A percentile compares a stretch with the other conserved stretches of the same genome.
phyloP scores from a whole-genome alignment of 2,797 vertebrate species.

The Accipiter minullus region DNA sequence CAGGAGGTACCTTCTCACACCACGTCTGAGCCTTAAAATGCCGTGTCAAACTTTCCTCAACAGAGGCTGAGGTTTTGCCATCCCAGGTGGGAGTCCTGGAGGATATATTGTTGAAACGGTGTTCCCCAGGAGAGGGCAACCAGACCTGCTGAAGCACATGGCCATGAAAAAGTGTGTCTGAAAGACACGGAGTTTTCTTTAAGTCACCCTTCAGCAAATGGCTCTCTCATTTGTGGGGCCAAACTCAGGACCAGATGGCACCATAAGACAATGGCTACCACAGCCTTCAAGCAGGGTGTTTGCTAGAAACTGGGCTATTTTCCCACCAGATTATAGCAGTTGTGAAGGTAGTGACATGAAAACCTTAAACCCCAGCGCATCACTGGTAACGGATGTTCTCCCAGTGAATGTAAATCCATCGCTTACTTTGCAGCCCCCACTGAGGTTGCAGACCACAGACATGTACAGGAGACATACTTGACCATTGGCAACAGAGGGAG shows the following conservation, averaged over 20 bases:
- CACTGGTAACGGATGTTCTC: background rate
- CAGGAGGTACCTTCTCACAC: background rate
- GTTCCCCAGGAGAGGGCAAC: background rate
- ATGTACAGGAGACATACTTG: background rate
- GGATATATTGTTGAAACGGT: background rate
- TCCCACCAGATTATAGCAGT: background rate
- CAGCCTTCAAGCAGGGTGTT: background rate
- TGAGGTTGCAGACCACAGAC: background rate
- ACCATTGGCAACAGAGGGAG: background rate
- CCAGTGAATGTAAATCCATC: background rate
- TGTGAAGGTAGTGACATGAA: background rate
- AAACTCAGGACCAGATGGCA: background rate
- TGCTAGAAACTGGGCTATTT: background rate
- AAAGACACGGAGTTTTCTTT: background rate
- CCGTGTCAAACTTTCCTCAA: fast-evolving
- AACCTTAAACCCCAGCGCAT: background rate
- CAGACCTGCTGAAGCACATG: background rate
- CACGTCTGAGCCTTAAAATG: background rate
- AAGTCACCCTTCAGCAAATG: background rate
- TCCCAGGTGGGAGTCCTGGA: background rate
- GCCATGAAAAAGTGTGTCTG: background rate
- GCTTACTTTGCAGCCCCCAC: background rate
- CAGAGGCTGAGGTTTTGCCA: background rate
- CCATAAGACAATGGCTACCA: background rate
- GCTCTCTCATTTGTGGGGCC: background rate